phyloP scores from a whole-genome alignment of 2,113 vertebrate genomes.

The Pteruthius melanotis region DNA sequence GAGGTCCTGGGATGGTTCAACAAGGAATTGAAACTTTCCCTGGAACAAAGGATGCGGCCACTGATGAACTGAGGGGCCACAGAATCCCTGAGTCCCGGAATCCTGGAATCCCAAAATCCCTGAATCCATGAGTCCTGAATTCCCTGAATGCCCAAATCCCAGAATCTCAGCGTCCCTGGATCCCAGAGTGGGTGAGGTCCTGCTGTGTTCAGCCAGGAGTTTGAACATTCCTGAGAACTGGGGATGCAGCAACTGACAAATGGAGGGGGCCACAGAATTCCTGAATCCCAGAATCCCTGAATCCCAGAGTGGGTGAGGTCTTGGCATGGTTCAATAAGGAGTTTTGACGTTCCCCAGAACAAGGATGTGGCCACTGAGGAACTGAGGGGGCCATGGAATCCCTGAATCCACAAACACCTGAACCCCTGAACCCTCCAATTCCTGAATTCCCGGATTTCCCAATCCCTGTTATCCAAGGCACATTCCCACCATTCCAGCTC shows the following conservation, averaged over 20 bases:
- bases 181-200: too few relatives aligned
- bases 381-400: neutral
- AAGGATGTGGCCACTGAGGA: neutral
- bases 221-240: too few relatives aligned
- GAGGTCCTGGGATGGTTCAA: neutral
- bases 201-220: too few relatives aligned
- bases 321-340: neutral
- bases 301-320: neutral
- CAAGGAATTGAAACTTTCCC: neutral
- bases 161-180: too few relatives aligned
- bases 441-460: neutral
- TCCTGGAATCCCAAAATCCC: neutral
- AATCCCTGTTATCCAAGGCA: neutral
- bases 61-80: too few relatives aligned
- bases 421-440: fast-evolving
- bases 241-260: too few relatives aligned
- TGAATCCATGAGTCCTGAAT: too few relatives aligned
- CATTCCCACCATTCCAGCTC: neutral
- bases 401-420: neutral
- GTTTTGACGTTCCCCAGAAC: neutral
- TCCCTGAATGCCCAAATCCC: too few relatives aligned
- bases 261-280: neutral
- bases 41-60: neutral
- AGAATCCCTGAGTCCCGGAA: too few relatives aligned
- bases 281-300: fast-evolving